These are phyloP conservation scores for Alosa sapidissima DNA, from an alignment of 2,797 vertebrate genomes.

Conservation along the genomic window DNA sequence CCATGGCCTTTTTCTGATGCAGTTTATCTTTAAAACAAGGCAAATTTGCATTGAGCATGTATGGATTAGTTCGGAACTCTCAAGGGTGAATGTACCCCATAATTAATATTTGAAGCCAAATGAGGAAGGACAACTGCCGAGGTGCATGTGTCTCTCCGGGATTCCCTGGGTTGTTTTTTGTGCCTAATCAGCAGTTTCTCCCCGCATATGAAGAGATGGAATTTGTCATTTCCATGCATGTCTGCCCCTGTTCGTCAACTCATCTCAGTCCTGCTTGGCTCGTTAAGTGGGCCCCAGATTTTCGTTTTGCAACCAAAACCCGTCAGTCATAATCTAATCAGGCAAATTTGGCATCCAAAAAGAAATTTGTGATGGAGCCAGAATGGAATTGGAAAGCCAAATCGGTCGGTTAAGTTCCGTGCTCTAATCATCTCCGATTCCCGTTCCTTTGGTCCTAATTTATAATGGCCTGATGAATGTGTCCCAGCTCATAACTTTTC, in stretches of 20 bases:
- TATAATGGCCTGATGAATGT: neutral
- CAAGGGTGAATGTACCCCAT: conserved; percentile 7
- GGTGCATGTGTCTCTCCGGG: conserved; percentile 60
- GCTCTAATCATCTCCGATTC: neutral
- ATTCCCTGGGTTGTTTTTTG: conserved; percentile 62
- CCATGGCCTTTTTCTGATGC: conserved; percentile 33
- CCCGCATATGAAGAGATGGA: conserved; percentile 63
- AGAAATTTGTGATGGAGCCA: conserved; percentile 9
- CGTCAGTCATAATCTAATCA: conserved; percentile 26
- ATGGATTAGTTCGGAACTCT: neutral
- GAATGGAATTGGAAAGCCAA: conserved; percentile 17
- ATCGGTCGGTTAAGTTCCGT: neutral
- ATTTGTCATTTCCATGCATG: conserved; percentile 74
- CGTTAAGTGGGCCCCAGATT: conserved; percentile 29
- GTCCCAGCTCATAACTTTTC: neutral
- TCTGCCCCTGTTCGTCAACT: conserved; percentile 41
- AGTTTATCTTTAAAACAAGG: conserved; percentile 4
- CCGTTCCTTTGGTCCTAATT: neutral
- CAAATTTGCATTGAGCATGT: conserved; percentile 16
- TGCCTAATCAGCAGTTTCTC: conserved; percentile 63
- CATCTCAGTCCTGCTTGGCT: conserved; percentile 50
- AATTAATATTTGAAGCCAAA: conserved; percentile 15
- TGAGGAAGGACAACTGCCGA: neutral
- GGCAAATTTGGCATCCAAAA: neutral
- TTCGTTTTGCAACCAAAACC: conserved; percentile 21